Evolutionary conservation across 2,113 vertebrate species (phyloP).

Genomic region (Gopherus evgoodei): DNA sequence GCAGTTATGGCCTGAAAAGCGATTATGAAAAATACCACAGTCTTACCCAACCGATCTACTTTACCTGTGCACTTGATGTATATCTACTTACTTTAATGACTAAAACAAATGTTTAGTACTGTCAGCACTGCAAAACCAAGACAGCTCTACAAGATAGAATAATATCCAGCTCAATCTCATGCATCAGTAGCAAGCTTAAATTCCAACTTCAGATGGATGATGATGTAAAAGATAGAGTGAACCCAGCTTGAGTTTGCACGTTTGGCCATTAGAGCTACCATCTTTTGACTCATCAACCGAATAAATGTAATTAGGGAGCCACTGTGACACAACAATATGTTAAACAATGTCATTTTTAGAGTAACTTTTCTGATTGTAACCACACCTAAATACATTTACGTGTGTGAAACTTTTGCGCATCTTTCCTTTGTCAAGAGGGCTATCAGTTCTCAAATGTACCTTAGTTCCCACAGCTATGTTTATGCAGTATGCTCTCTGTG

Average conservation of each 20-base stretch:
- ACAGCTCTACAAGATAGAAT: background rate
- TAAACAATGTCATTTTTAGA: background rate
- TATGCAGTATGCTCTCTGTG: background rate
- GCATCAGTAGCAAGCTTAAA: background rate
- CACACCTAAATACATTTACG: background rate
- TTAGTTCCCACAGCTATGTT: background rate
- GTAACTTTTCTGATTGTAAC: background rate
- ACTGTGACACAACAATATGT: background rate
- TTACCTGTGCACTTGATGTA: background rate
- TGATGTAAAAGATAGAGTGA: background rate
- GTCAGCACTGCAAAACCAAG: background rate
- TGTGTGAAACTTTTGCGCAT: background rate
- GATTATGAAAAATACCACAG: background rate
- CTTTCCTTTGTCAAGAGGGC: background rate
- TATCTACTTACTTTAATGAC: slow-evolving; percentile 22
- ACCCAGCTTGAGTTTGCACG: background rate
- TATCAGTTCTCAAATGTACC: background rate
- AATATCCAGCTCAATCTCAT: background rate
- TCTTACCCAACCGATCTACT: background rate
- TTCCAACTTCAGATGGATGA: background rate
- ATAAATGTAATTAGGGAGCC: fast-evolving
- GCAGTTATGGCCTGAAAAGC: slow-evolving; percentile 11
- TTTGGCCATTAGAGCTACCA: background rate
- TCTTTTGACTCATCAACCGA: background rate
- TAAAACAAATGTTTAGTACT: background rate